phyloP scores from a whole-genome alignment of 2,113 vertebrate genomes.

The Jacana jacana region DNA sequence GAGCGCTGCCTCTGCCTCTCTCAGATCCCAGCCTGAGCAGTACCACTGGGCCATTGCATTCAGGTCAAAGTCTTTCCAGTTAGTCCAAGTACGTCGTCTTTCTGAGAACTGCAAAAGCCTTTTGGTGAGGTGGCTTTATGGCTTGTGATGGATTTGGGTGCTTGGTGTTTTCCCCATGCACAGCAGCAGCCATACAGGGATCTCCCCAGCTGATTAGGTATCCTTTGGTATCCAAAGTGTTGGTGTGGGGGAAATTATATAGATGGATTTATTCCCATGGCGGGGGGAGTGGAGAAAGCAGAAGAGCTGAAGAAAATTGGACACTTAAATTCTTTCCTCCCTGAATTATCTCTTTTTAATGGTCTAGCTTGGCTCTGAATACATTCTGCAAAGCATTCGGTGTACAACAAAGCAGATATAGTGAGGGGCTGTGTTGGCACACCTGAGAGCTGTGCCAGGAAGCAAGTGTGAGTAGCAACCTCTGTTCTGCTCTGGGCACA shows the following conservation, averaged over 20 bases:
- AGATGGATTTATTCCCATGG: background rate
- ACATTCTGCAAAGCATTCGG: background rate
- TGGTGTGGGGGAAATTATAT: background rate
- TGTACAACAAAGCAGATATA: background rate
- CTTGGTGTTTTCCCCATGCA: background rate
- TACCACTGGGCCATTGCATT: slow-evolving; percentile 46
- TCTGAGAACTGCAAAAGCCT: slow-evolving; percentile 51
- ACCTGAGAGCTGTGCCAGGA: background rate
- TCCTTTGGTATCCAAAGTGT: background rate
- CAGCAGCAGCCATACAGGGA: background rate
- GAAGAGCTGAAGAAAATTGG: background rate
- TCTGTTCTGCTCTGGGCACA: background rate
- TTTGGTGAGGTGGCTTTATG: background rate
- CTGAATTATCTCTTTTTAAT: background rate
- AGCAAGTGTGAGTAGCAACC: background rate
- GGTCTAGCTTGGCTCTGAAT: background rate
- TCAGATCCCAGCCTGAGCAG: slow-evolving; percentile 50
- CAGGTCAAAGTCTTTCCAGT: slow-evolving; percentile 63
- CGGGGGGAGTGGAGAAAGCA: background rate
- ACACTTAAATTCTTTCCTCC: background rate
- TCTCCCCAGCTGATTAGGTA: background rate
- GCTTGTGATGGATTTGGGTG: background rate
- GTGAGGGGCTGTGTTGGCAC: background rate
- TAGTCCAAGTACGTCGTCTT: slow-evolving; percentile 15
- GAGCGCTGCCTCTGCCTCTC: slow-evolving; percentile 13